These are phyloP conservation scores for Polia nebulosa DNA, from an alignment of 2,888 invertebrate species.

Conservation along the genomic window DNA sequence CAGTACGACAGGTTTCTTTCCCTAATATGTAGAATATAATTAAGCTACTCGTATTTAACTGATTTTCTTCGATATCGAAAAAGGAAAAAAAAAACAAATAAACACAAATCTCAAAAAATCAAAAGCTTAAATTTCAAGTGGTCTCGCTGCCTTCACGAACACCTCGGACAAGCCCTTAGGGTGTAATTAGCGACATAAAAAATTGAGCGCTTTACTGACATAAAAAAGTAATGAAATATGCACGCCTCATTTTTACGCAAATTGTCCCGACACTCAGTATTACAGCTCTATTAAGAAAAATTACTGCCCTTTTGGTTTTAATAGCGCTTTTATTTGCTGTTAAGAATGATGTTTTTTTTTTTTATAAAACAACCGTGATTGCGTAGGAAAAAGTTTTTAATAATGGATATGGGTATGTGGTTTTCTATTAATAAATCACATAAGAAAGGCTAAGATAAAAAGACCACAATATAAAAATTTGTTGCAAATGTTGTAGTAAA, in stretches of 20 bases:
- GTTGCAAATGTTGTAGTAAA: not conserved
- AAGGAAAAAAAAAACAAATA: not conserved
- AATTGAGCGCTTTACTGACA: slow-evolving; percentile 78
- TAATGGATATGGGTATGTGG: not conserved
- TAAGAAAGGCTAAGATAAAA: not conserved
- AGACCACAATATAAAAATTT: not conserved
- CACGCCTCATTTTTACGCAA: slow-evolving; percentile 79
- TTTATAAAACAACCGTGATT: not conserved
- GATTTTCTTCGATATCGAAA: too few species aligned
- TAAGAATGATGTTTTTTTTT: slow-evolving; percentile 18
- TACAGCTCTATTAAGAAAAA: slow-evolving; percentile 84
- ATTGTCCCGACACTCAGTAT: slow-evolving; percentile 77
- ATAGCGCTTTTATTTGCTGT: slow-evolving; percentile 39
- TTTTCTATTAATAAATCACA: not conserved
- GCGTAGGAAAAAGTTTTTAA: not conserved
- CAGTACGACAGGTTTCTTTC: too few species aligned
- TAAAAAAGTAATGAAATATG: slow-evolving; percentile 83
- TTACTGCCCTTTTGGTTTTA: slow-evolving; percentile 66
- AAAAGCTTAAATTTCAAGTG: slow-evolving; percentile 37
- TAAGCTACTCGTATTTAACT: too few species aligned
- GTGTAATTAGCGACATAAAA: slow-evolving; percentile 84
- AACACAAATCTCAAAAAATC: not conserved
- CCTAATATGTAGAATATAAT: too few species aligned
- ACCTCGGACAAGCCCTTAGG: slow-evolving; percentile 71
- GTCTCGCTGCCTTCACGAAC: slow-evolving; percentile 33